Evolutionary conservation across 2,113 vertebrate genomes (phyloP).

Genomic region (Catharus minimus): DNA sequence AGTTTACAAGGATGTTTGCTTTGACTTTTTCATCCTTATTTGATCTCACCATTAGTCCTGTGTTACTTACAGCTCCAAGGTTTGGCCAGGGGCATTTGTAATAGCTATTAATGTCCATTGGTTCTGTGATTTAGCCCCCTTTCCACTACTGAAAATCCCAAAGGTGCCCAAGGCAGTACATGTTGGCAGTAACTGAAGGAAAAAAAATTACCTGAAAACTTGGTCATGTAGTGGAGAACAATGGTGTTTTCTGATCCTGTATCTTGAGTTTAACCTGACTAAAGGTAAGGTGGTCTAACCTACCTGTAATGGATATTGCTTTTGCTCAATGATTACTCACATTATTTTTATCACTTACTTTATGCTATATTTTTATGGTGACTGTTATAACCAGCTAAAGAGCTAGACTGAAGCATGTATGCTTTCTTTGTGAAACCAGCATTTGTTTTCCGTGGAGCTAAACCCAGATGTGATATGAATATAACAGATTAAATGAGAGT

Average conservation of each 20-base stretch:
- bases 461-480: neutral
- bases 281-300: neutral
- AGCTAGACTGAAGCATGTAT: neutral
- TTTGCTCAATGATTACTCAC: neutral
- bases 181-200: neutral
- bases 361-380: neutral
- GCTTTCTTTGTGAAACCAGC: neutral
- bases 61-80: neutral
- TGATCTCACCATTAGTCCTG: rapidly evolving
- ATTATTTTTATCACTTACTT: neutral
- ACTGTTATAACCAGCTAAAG: neutral
- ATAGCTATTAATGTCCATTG: neutral
- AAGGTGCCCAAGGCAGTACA: neutral
- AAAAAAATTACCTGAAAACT: neutral
- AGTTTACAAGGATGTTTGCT: neutral
- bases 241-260: neutral
- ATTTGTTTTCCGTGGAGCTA: neutral
- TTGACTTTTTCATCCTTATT: neutral
- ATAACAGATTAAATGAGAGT: neutral
- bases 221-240: neutral
- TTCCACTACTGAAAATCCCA: neutral
- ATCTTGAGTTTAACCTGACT: neutral
- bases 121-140: neutral
- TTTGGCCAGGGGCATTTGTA: neutral
- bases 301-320: neutral